These are phyloP conservation scores for Gallinago jamesoni DNA, from an alignment of 2,113 vertebrate species.

Conservation along the genomic window DNA sequence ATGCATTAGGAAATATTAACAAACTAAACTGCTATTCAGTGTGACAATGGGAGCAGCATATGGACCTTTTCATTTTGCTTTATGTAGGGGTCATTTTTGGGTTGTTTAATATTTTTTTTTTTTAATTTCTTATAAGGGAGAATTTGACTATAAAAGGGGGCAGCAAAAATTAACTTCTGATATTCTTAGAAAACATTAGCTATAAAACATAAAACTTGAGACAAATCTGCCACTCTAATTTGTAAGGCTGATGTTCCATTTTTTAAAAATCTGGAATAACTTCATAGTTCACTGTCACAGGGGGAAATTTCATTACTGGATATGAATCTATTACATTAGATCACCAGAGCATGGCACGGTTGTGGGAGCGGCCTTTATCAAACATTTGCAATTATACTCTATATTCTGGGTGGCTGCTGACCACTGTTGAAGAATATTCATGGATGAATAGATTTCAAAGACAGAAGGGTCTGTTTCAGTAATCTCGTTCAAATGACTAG, in stretches of 20 bases:
- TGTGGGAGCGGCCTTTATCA: background rate
- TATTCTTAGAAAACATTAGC: background rate
- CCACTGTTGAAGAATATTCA: background rate
- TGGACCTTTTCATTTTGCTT: rapidly evolving
- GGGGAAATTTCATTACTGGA: background rate
- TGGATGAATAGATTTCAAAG: background rate
- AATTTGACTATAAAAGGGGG: background rate
- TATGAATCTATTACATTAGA: background rate
- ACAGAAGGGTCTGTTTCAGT: background rate
- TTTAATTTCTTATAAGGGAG: background rate
- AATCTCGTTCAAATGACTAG: background rate
- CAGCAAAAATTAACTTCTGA: background rate
- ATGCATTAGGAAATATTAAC: background rate
- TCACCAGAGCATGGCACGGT: background rate
- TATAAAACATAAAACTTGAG: background rate
- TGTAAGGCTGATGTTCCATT: background rate
- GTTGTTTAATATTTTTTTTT: background rate
- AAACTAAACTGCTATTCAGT: background rate
- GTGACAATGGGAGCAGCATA: background rate
- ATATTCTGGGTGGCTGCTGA: background rate
- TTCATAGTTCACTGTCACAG: background rate
- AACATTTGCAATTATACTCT: background rate
- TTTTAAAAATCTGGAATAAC: background rate
- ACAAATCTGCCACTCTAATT: background rate
- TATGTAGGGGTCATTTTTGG: background rate